Percentiles rank a stretch among this genome's conserved stretches.
These are phyloP conservation scores for Gibbula magus DNA, from an alignment of 2,888 invertebrate genomes.

Conservation along the genomic window DNA sequence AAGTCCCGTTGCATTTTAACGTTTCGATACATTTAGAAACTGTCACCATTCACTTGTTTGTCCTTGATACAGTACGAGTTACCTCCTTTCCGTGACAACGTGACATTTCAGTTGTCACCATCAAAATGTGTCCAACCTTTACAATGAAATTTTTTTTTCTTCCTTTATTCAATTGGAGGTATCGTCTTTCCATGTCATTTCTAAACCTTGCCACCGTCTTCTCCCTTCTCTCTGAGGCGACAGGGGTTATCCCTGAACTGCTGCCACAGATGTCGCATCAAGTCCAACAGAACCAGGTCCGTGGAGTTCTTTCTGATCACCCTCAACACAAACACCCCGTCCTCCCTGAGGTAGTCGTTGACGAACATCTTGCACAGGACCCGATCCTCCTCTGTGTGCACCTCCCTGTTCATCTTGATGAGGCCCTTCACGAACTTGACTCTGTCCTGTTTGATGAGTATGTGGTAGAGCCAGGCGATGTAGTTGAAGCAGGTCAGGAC, in stretches of 20 bases:
- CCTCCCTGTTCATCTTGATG: conserved; percentile 57
- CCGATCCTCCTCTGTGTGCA: conserved; percentile 55
- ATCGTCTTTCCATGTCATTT: too few relatives aligned
- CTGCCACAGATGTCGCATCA: conserved; percentile 60
- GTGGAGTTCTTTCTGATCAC: conserved; percentile 64
- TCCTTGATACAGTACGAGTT: too few relatives aligned
- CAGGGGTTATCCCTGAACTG: conserved; percentile 47
- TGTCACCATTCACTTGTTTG: too few relatives aligned
- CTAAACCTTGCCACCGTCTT: too few relatives aligned
- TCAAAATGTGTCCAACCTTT: too few relatives aligned
- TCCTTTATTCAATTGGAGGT: too few relatives aligned
- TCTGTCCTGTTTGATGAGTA: conserved; percentile 55
- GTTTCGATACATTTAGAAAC: too few relatives aligned
- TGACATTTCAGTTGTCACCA: too few relatives aligned
- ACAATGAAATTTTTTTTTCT: too few relatives aligned
- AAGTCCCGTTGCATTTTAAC: too few relatives aligned
- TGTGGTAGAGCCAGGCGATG: conserved; percentile 56
- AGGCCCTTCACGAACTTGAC: conserved; percentile 60
- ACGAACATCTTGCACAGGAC: conserved; percentile 61
- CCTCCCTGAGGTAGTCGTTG: conserved; percentile 62
- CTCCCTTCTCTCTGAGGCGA: too few relatives aligned
- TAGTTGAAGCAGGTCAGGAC: conserved; percentile 54
- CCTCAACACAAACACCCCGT: conserved; percentile 66
- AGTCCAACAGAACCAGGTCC: conserved; percentile 62
- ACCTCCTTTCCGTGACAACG: too few relatives aligned